These are phyloP conservation scores for Ciconia boyciana DNA, from an alignment of 2,113 vertebrate species.

Conservation along the genomic window DNA sequence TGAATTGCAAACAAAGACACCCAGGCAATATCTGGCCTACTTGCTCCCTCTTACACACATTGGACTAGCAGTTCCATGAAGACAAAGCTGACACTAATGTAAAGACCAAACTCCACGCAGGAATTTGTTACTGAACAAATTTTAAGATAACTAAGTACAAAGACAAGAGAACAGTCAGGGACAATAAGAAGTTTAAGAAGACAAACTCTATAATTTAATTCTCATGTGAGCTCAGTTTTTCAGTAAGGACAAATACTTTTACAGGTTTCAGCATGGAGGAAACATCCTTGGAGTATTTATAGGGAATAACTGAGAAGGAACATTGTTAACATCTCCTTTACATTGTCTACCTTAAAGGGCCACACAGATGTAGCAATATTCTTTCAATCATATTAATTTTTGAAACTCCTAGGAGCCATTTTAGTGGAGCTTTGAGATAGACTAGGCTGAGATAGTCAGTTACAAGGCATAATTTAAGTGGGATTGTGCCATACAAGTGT, in stretches of 20 bases:
- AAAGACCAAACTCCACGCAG: background rate
- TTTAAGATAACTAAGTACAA: background rate
- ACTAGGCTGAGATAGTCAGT: background rate
- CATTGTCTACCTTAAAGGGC: background rate
- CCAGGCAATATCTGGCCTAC: background rate
- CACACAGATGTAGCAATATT: background rate
- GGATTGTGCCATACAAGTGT: background rate
- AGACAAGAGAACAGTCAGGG: background rate
- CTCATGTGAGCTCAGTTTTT: background rate
- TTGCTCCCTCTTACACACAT: background rate
- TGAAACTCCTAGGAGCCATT: background rate
- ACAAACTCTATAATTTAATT: background rate
- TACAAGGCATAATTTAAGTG: slow-evolving; percentile 4
- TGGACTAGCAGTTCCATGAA: background rate
- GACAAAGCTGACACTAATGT: background rate
- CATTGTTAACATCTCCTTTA: background rate
- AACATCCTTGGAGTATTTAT: background rate
- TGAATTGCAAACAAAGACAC: background rate
- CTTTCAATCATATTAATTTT: background rate
- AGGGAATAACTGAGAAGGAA: slow-evolving; percentile 21
- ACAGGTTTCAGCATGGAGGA: background rate
- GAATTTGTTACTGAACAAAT: background rate
- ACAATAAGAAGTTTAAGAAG: background rate
- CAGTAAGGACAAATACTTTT: background rate
- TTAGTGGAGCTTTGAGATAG: background rate